Conservation (phyloP, 2,113 vertebrate species). For the Chloebia gouldiae region DNA sequence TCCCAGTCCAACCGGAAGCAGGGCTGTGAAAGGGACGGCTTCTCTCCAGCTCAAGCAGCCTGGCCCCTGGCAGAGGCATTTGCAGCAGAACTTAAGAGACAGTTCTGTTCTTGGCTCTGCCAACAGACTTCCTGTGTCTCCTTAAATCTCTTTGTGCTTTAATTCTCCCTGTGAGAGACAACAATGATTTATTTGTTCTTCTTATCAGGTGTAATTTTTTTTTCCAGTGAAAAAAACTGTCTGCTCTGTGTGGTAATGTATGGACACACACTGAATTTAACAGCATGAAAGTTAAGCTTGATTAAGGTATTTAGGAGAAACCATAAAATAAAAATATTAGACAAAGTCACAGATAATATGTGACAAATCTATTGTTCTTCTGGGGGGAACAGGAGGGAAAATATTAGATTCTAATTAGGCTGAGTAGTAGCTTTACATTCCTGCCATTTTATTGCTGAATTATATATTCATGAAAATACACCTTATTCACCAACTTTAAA, state of each 20-base stretch:
- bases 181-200: neutral
- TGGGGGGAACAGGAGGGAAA: neutral
- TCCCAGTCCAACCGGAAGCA: slow-evolving; percentile 41
- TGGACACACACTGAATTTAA: neutral
- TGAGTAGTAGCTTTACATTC: neutral
- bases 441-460: neutral
- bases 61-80: slow-evolving; percentile 8
- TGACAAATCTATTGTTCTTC: neutral
- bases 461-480: neutral
- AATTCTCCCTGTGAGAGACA: neutral
- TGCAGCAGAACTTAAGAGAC: neutral
- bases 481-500: neutral
- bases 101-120: slow-evolving; percentile 9
- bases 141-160: slow-evolving; percentile 19
- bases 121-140: slow-evolving; percentile 14
- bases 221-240: neutral
- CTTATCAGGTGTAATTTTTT: slow-evolving; percentile 21
- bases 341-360: neutral
- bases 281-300: neutral
- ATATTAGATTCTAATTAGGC: neutral
- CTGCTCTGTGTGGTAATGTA: neutral
- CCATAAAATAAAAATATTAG: neutral
- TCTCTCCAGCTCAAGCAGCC: slow-evolving; percentile 14
- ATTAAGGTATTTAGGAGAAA: neutral
- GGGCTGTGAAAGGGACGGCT: slow-evolving; percentile 21